These are phyloP conservation scores for Tupiocoris notatus DNA, from an alignment of 2,888 invertebrate species.

Conservation along the genomic window DNA sequence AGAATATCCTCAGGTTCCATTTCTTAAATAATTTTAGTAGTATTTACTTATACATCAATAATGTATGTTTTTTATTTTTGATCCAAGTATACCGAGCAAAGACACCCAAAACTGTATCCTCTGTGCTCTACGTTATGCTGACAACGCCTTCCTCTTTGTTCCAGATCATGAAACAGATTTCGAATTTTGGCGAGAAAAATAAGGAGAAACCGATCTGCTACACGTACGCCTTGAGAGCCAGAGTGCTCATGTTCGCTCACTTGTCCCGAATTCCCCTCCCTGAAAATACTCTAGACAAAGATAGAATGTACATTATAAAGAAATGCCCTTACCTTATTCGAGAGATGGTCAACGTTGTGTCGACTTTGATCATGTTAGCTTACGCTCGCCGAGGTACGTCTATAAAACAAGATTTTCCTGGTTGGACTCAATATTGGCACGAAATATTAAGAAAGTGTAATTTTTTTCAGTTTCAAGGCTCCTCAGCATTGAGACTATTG, in stretches of 20 bases:
- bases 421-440: too few species aligned
- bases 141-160: too few species aligned
- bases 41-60: too few species aligned
- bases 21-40: too few species aligned
- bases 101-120: too few species aligned
- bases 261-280: constrained; percentile 79
- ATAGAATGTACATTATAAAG: constrained; percentile 77
- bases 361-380: constrained; percentile 87
- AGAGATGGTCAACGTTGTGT: constrained; percentile 95
- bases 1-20: constrained; percentile 81
- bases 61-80: too few species aligned
- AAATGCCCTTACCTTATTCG: constrained; percentile 94
- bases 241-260: constrained; percentile 94
- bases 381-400: constrained; percentile 86
- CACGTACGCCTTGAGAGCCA: constrained; percentile 87
- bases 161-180: constrained; percentile 85
- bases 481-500: constrained; percentile 89
- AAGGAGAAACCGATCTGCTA: constrained; percentile 91
- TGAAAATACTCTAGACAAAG: constrained; percentile 75
- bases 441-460: neutral
- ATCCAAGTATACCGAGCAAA: too few species aligned
- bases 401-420: constrained; percentile 51
- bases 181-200: constrained; percentile 92
- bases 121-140: too few species aligned
- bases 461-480: constrained; percentile 66